These are phyloP conservation scores for Drosophila conformis DNA, from an alignment of 2,888 invertebrate species.

Conservation along the genomic window DNA sequence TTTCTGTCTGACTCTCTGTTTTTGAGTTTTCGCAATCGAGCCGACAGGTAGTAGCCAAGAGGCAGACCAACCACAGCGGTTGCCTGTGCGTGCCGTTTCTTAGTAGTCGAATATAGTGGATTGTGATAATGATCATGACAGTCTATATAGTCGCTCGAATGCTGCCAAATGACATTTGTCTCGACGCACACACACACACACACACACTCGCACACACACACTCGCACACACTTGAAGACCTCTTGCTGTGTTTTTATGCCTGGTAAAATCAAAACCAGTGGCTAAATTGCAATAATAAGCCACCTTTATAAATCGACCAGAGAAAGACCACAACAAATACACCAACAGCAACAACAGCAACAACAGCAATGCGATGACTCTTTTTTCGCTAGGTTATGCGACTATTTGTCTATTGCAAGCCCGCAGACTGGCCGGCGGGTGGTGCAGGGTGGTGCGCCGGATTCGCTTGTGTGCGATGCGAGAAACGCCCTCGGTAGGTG, in stretches of 20 bases:
- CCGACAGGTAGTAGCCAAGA: constrained; percentile 39
- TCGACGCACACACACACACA: constrained; percentile 45
- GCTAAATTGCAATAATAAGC: constrained; percentile 84
- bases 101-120: constrained; percentile 64
- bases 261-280: constrained; percentile 83
- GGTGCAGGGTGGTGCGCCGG: constrained; percentile 8
- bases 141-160: constrained; percentile 83
- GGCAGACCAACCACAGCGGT: constrained; percentile 82
- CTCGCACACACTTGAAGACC: constrained; percentile 46
- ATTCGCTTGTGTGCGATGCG: constrained; percentile 35
- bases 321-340: constrained; percentile 45
- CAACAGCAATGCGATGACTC: constrained; percentile 30
- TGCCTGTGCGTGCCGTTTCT: constrained; percentile 63
- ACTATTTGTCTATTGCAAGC: constrained; percentile 72
- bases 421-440: constrained; percentile 25
- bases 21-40: constrained; percentile 5
- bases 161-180: constrained; percentile 83
- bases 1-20: neutral
- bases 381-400: constrained; percentile 35
- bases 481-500: constrained; percentile 82
- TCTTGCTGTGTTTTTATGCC: constrained; percentile 72
- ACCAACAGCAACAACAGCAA: constrained; percentile 6
- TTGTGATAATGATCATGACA: constrained; percentile 84
- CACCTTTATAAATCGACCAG: constrained; percentile 81
- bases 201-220: neutral